phyloP scores from a whole-genome alignment of 2,113 vertebrate species.

The Orcinus orca region DNA sequence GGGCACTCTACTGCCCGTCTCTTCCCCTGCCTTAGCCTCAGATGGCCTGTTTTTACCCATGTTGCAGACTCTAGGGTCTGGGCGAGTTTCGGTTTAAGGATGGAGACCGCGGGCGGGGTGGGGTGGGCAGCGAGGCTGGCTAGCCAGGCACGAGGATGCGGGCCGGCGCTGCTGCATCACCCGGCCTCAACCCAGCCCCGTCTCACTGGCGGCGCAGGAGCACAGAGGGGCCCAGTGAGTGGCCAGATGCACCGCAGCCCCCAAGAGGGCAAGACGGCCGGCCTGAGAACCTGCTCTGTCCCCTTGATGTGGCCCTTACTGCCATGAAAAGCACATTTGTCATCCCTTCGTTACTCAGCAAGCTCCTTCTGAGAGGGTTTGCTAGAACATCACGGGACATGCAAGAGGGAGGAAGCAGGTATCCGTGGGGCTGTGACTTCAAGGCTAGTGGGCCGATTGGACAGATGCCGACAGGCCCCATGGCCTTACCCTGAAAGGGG shows the following conservation, averaged over 20 bases:
- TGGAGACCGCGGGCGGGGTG: no score
- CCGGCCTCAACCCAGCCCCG: neutral
- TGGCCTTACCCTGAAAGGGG: rapidly evolving
- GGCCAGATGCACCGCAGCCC: rapidly evolving
- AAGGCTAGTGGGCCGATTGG: rapidly evolving
- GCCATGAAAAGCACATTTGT: rapidly evolving
- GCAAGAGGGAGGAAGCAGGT: neutral
- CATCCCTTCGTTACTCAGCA: rapidly evolving
- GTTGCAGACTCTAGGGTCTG: neutral
- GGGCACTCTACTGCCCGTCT: no score
- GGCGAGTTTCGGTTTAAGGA: neutral
- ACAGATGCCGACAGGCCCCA: rapidly evolving
- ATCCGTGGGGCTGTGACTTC: rapidly evolving
- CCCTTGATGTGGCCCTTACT: rapidly evolving
- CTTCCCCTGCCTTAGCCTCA: neutral
- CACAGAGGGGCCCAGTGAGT: neutral
- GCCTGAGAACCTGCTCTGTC: neutral
- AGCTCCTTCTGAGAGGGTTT: neutral
- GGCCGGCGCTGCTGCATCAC: rapidly evolving
- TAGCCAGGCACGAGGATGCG: rapidly evolving
- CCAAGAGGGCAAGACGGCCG: neutral
- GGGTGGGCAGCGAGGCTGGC: neutral
- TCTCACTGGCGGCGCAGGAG: neutral
- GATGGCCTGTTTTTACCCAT: rapidly evolving
- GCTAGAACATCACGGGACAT: rapidly evolving